A percentile compares a stretch with the other conserved stretches of the same genome.
Conservation (phyloP, 2,797 vertebrate genomes). For the Hozukius guyotensis region DNA sequence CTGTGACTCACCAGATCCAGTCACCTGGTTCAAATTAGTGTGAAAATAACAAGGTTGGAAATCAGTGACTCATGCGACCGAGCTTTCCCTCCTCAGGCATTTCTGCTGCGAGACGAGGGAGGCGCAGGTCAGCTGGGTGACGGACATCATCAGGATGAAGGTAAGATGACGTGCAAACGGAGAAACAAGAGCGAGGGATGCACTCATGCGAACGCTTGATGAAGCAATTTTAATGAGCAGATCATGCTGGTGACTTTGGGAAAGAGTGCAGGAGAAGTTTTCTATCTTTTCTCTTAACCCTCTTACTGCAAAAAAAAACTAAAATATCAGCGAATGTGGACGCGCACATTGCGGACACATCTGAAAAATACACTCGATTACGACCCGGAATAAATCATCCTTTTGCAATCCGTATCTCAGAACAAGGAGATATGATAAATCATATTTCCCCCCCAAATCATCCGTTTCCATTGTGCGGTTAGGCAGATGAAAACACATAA, state of each 20-base stretch:
- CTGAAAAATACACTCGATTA: conserved; percentile 38
- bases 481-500: conserved; percentile 61
- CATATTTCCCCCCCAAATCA: conserved; percentile 37
- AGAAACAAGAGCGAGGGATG: not conserved
- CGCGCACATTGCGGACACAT: not conserved
- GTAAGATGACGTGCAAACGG: conserved; percentile 74
- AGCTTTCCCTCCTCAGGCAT: conserved; percentile 82
- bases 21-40: conserved; percentile 30
- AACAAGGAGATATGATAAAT: conserved; percentile 54
- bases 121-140: conserved; percentile 90
- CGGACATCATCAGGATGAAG: conserved; percentile 90
- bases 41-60: conserved; percentile 24
- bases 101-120: conserved; percentile 91
- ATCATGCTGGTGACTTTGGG: not conserved
- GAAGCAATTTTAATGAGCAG: conserved; percentile 10
- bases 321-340: conserved; percentile 15
- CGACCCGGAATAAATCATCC: conserved; percentile 33
- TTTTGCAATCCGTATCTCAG: conserved; percentile 40
- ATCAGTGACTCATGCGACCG: conserved; percentile 12
- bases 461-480: conserved; percentile 50
- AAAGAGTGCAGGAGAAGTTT: not conserved
- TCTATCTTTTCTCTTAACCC: not conserved
- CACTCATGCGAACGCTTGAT: not conserved
- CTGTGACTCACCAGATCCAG: not conserved
- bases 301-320: not conserved